Percentiles rank a stretch among this genome's conserved stretches.
phyloP scores from a whole-genome alignment of 2,888 invertebrate species.

The Patella caerulea region DNA sequence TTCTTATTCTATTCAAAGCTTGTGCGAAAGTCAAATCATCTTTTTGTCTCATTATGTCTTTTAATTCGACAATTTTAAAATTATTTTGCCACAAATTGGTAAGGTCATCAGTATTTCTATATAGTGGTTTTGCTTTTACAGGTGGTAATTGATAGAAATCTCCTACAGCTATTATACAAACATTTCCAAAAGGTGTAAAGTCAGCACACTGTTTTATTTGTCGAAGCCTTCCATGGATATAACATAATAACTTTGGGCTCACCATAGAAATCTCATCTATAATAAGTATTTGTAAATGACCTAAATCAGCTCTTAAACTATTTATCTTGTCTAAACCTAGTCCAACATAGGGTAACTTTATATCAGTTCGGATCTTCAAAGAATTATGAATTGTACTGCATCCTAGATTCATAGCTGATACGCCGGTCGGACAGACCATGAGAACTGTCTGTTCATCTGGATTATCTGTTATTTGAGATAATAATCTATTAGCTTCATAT shows the following conservation, averaged over 20 bases:
- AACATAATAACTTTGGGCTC: background rate
- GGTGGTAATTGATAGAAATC: constrained; percentile 29
- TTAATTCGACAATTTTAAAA: constrained; percentile 24
- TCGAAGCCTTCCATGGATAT: constrained; percentile 22
- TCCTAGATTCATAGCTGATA: constrained; percentile 15
- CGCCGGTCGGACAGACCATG: constrained; percentile 4
- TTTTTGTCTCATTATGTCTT: constrained; percentile 15
- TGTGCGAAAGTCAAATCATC: constrained; percentile 15
- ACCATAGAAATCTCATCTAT: constrained; percentile 27
- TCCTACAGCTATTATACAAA: constrained; percentile 15
- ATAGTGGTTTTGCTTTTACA: constrained; percentile 4
- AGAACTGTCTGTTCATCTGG: constrained; percentile 18
- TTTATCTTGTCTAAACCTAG: constrained; percentile 13
- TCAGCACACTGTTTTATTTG: constrained; percentile 22
- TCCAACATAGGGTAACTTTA: constrained; percentile 16
- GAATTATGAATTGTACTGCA: constrained; percentile 13
- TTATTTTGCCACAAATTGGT: constrained; percentile 14
- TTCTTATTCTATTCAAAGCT: constrained; percentile 16
- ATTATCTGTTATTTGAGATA: constrained; percentile 2
- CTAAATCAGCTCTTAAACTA: constrained; percentile 11
- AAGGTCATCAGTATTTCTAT: background rate
- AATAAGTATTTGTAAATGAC: constrained; percentile 19
- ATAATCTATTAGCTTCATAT: constrained; percentile 22
- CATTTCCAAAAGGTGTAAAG: constrained; percentile 13
- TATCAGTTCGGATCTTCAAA: background rate